These are phyloP conservation scores for Chironex yamaguchii DNA, from an alignment of 30 jellyfish, hydroid and myxozoan genomes.

Conservation along the genomic window DNA sequence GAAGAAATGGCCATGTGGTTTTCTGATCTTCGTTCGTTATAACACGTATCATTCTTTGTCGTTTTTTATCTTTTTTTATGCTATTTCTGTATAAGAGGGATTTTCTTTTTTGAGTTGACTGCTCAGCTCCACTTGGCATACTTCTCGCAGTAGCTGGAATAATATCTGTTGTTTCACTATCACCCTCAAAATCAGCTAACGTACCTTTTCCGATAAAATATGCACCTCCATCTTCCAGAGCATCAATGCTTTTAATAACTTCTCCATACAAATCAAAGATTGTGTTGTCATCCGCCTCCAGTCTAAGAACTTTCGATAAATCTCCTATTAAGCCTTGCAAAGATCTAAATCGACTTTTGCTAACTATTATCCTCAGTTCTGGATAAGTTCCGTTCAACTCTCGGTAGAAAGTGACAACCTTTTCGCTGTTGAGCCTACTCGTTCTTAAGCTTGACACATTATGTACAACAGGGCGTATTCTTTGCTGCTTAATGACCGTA, in stretches of 20 bases:
- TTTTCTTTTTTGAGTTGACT: background rate
- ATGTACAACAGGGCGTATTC: too few relatives aligned
- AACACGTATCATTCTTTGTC: background rate
- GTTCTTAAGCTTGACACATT: too few relatives aligned
- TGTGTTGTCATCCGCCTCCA: background rate
- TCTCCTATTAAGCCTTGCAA: background rate
- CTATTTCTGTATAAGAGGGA: background rate
- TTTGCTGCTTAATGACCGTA: too few relatives aligned
- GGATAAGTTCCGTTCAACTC: background rate
- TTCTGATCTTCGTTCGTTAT: background rate
- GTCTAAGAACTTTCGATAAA: background rate
- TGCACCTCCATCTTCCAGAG: background rate
- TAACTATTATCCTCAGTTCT: background rate
- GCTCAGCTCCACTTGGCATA: too few relatives aligned
- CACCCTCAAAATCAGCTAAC: background rate
- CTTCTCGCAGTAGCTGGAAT: background rate
- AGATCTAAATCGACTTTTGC: background rate
- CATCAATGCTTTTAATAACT: background rate
- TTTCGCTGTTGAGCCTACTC: too few relatives aligned
- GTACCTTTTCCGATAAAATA: background rate
- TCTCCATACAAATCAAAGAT: background rate
- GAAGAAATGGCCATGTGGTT: background rate
- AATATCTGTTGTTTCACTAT: background rate
- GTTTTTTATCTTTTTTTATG: background rate
- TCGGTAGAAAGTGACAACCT: background rate